Base-by-base conservation (phyloP, 2,797 vertebrate genomes). In the Anguilla obscura region DNA sequence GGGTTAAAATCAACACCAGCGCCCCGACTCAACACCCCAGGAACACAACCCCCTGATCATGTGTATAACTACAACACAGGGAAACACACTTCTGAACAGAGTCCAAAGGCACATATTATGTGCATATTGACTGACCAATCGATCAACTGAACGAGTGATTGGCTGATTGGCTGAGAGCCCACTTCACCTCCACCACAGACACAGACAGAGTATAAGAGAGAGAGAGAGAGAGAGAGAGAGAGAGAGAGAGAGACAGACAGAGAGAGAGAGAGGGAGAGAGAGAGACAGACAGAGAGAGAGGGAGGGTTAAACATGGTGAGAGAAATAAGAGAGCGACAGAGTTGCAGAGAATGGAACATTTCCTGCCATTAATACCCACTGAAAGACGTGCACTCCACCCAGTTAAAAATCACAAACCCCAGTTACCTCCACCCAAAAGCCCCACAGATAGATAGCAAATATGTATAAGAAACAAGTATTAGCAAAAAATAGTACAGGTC, bases 361-460 rank as follows among this genome's bases (percentile, higher is more conserved):
- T 80, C 40, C 76, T 80, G 76, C 8, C 76, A 80, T 80, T 48
- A 80, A 80, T 80, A 80, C 76, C 76, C 12, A 18, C 76, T 80
- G 76, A 80, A 45, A 80, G 36, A 80, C 12, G 36, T 24, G 40
- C 1, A 24, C 33, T 76, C 71, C 33, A 40, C 33, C 71, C 27
- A 40, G 30, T 36, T 80, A 21, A 48, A 80, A 80, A 80, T n/a
- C 76, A 80, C 76, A 80, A 45, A 36, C 0, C 76, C 40, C 36
- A 48, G 4, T 48, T 24, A 48, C 21, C 76, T 6, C 40, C 7
- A 5, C 6, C 76, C 21, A 0, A 48, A 80, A 24, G 14, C 10
- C 30, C 69, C 33, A 40, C 74, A 40, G 21, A 36, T 50, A 87
- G 86, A 18, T 0, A 52, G 21, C 33, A 10, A 58, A 54, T 7